Conservation (phyloP, 2,113 vertebrate genomes). For the Rana temporaria region DNA sequence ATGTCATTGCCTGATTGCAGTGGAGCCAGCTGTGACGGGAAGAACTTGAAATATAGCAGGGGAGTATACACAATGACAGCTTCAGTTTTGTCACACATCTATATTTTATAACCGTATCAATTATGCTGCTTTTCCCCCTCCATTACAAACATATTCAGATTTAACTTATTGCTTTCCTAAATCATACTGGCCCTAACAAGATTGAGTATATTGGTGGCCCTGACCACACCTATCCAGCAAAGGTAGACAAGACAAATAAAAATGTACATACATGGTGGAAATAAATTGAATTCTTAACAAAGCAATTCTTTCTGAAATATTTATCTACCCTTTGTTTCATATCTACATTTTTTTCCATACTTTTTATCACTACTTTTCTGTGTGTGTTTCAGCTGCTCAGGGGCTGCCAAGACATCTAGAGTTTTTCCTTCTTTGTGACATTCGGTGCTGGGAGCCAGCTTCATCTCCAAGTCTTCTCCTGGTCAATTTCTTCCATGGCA, state of each 20-base stretch:
- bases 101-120: conserved; percentile 49
- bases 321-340: conserved; percentile 46
- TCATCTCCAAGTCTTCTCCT: conserved; percentile 11
- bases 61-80: conserved; percentile 21
- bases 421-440: conserved; percentile 37
- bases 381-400: conserved; percentile 15
- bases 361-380: conserved; percentile 25
- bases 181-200: conserved; percentile 38
- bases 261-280: conserved; percentile 18
- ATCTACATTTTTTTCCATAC: conserved; percentile 12
- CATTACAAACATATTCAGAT: conserved; percentile 48
- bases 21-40: conserved; percentile 25
- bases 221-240: background rate
- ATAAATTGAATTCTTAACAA: conserved; percentile 22
- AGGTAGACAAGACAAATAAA: background rate
- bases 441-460: conserved; percentile 30
- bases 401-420: conserved; percentile 44
- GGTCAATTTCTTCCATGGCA: background rate
- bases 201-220: conserved; percentile 1
- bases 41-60: conserved; percentile 27
- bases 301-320: conserved; percentile 51
- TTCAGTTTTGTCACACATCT: conserved; percentile 32
- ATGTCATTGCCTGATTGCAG: conserved; percentile 37
- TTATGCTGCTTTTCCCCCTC: conserved; percentile 36
- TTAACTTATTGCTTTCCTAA: conserved; percentile 34